Percentiles rank a stretch among this genome's conserved stretches.
Conservation (phyloP, 1,140 invertebrate genomes). For the Sitophilus oryzae region DNA sequence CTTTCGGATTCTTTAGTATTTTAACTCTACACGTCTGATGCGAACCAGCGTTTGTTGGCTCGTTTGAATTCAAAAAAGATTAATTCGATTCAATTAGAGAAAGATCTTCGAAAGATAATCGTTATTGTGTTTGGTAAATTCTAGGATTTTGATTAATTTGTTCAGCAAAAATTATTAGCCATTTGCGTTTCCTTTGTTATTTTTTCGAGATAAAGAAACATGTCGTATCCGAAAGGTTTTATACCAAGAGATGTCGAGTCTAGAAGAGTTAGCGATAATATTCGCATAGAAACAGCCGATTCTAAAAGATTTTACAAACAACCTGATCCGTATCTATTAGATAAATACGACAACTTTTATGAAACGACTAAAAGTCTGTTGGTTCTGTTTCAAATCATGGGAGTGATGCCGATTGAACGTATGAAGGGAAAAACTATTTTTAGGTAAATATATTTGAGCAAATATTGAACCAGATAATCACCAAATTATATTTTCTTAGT, state of each 20-base stretch:
- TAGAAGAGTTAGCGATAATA: constrained; percentile 16
- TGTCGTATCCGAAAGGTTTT: background rate
- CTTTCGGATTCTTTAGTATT: too few relatives aligned
- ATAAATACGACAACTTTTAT: constrained; percentile 60
- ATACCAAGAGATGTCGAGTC: background rate
- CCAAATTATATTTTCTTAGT: too few relatives aligned
- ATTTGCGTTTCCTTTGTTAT: too few relatives aligned
- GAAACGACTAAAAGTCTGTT: constrained; percentile 59
- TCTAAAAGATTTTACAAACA: constrained; percentile 12
- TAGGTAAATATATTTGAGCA: constrained; percentile 33
- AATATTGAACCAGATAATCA: too few relatives aligned
- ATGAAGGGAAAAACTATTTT: constrained; percentile 47
- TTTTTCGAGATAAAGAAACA: background rate
- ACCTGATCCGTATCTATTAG: constrained; percentile 41
- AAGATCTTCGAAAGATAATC: too few relatives aligned
- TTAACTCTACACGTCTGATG: too few relatives aligned
- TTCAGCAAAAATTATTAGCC: too few relatives aligned
- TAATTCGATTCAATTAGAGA: too few relatives aligned
- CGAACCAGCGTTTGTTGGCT: too few relatives aligned
- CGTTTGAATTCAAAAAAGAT: too few relatives aligned
- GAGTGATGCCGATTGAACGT: constrained; percentile 64
- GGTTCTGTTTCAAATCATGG: constrained; percentile 63
- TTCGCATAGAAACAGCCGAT: constrained; percentile 17
- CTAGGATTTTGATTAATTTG: too few relatives aligned
- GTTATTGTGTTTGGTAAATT: too few relatives aligned